Base-by-base conservation (phyloP, 2,113 vertebrate genomes). In the Oreochromis niloticus region DNA sequence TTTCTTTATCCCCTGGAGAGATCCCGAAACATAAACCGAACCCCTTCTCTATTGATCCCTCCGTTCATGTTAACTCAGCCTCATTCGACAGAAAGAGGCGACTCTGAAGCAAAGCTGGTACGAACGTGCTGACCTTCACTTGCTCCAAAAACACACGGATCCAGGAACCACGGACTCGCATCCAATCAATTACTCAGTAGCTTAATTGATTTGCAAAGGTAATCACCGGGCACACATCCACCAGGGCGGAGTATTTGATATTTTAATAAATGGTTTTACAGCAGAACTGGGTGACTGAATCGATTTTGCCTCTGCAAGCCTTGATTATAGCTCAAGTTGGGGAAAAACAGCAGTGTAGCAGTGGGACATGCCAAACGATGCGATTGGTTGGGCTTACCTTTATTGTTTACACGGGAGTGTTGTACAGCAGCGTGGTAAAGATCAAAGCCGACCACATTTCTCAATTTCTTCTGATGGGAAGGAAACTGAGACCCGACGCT, bases 161-260 rank as follows among this genome's bases (percentile, higher is more conserved):
- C 88, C 85, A 48, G 73, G 71, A 92, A 81, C 78, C 27, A 17
- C 10, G 57, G 85, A 90, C 78, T 90, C 73, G 81, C 78, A 91
- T 84, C 89, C 86, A 90, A 93, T 93, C 90, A 92, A 93, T 95
- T 92, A 92, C 87, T 86, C 75, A 22, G 91, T 91, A 75, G 85
- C 91, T 92, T 92, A 91, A 95, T 94, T 93, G 93, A 93, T 95
- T 91, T 92, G 89, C 90, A 92, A 87, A 93, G 93, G 93, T 94
- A 92, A 94, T 94, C 94, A 92, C 81, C 83, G 86, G 91, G 87
- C 88, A 90, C 80, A 30, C 88, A 79, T 93, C 90, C 93, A 92
- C 89, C 83, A 81, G 79, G 84, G 71, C 43, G 17, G 56, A 90
- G 73, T 81, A 91, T 91, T 91, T 94, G 92, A 94, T 95, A 86